Conservation (phyloP, 2,888 invertebrate genomes). For the Ischnus inquisitorius region DNA sequence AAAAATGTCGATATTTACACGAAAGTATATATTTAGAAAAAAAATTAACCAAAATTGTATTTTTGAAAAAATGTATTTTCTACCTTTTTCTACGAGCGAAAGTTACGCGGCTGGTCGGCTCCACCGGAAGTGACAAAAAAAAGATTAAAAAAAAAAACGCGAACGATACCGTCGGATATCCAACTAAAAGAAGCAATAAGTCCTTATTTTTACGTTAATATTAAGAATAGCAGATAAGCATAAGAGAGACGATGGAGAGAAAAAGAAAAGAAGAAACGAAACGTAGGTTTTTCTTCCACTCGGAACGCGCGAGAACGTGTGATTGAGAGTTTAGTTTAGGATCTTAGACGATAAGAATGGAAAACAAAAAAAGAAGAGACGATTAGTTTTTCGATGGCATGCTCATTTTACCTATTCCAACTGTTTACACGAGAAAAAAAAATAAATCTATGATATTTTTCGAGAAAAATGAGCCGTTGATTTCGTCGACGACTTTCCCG, state of each 20-base stretch:
- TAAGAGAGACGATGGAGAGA: not conserved
- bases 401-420: conserved; percentile 73
- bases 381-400: conserved; percentile 62
- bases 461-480: conserved; percentile 56
- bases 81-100: not conserved
- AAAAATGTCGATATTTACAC: not conserved
- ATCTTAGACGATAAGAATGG: conserved; percentile 34
- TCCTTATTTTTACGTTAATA: not conserved
- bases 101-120: conserved; percentile 3
- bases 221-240: not conserved
- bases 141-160: conserved; percentile 1
- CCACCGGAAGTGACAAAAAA: conserved; percentile 14
- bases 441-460: conserved; percentile 74
- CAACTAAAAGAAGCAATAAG: conserved; percentile 62
- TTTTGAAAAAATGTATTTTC: not conserved
- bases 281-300: conserved; percentile 37
- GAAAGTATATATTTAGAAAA: not conserved
- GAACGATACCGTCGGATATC: conserved; percentile 37
- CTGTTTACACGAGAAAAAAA: conserved; percentile 70
- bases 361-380: conserved; percentile 33
- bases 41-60: not conserved
- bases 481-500: not conserved
- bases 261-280: conserved; percentile 28
- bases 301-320: conserved; percentile 46
- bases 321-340: conserved; percentile 59